Conservation (phyloP, 2,888 invertebrate species). For the Lepidochitona cinerea region DNA sequence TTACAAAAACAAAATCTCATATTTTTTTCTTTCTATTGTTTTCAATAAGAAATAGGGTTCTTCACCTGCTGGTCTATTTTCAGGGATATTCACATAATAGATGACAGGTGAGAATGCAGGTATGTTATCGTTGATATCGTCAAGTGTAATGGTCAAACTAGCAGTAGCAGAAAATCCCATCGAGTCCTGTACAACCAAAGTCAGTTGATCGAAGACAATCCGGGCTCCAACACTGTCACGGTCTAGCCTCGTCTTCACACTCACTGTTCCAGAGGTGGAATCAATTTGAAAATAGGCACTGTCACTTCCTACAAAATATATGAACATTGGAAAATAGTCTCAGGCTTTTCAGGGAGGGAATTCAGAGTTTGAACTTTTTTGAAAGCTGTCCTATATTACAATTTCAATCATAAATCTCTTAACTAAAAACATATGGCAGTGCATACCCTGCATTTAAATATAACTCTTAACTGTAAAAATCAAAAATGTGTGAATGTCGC, state of each 20-base stretch:
- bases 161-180: conserved; percentile 11
- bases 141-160: conserved; percentile 23
- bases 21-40: too few relatives aligned
- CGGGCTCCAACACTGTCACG: not conserved
- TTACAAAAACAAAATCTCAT: too few relatives aligned
- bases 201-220: not conserved
- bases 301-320: conserved; percentile 7
- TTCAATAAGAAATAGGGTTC: too few relatives aligned
- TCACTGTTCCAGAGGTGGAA: not conserved
- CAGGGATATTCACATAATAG: conserved; percentile 6
- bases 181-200: conserved; percentile 8
- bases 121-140: conserved; percentile 27
- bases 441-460: too few relatives aligned
- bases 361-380: too few relatives aligned
- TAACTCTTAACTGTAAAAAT: too few relatives aligned
- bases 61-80: conserved; percentile 29
- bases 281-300: not conserved
- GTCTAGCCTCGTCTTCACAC: not conserved
- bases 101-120: conserved; percentile 10
- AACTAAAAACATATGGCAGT: too few relatives aligned
- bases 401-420: too few relatives aligned
- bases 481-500: too few relatives aligned
- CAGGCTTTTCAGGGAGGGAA: too few relatives aligned
- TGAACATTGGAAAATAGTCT: too few relatives aligned
- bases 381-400: too few relatives aligned